Conservation (phyloP, 2,888 invertebrate species). For the Keiferia lycopersicella region DNA sequence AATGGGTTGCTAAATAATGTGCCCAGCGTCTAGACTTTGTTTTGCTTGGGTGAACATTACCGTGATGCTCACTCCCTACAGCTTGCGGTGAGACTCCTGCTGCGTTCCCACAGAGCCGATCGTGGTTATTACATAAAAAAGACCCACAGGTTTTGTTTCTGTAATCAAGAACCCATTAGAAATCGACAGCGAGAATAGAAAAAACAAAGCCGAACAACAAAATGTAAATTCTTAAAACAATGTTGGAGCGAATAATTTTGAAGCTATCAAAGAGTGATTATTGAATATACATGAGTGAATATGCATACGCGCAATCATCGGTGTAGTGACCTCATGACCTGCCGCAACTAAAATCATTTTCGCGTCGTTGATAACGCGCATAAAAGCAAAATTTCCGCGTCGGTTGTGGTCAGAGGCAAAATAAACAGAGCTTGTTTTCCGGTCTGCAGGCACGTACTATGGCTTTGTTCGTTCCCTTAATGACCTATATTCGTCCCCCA, state of each 20-base stretch:
- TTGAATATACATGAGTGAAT: conserved; percentile 22
- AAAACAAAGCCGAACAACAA: conserved; percentile 38
- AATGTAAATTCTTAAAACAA: conserved; percentile 6
- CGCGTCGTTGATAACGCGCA: conserved; percentile 52
- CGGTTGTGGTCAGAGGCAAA: conserved; percentile 44
- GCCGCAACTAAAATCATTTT: conserved; percentile 60
- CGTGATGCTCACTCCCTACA: conserved; percentile 51
- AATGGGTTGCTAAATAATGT: conserved; percentile 57
- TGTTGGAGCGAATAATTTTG: neutral
- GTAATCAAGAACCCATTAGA: conserved; percentile 53
- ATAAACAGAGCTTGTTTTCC: conserved; percentile 47
- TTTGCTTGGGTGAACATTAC: conserved; percentile 59
- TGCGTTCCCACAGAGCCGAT: conserved; percentile 68
- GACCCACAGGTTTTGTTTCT: conserved; percentile 43
- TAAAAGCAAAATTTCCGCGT: conserved; percentile 42
- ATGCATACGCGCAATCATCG: conserved; percentile 43
- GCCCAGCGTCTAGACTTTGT: conserved; percentile 70
- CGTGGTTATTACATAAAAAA: conserved; percentile 54
- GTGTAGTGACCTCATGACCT: conserved; percentile 70
- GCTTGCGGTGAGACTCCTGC: conserved; percentile 67
- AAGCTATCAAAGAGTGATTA: conserved; percentile 17
- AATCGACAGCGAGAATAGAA: conserved; percentile 40
- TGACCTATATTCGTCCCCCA: conserved; percentile 76
- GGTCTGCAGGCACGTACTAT: conserved; percentile 50
- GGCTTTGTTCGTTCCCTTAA: conserved; percentile 49